Evolutionary conservation across 2,888 invertebrate species (phyloP), one percentile per base, ranked within the genome.

Genomic region (Plagiodera versicolora): DNA sequence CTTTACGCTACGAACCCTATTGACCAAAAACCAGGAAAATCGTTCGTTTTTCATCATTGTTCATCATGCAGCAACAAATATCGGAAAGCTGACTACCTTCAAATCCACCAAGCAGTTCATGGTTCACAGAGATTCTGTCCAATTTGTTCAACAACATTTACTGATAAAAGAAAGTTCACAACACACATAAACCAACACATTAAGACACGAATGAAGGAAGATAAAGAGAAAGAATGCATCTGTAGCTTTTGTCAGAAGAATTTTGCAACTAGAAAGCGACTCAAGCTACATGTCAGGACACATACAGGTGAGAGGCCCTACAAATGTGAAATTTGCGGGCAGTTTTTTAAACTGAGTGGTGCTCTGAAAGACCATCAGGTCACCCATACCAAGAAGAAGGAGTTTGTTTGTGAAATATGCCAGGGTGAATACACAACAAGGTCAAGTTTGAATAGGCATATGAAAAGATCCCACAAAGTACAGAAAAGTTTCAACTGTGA

Each of bases 381-480:
- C 10, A 56, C 55, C 1, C 55, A 56, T 32, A 56, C 55, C 1
- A 48, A 39, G 14, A 35, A 20, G 14, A 56, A 35, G 35, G 32
- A 35, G 2, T 56, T 19, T 14, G 28, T 19, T 10, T 56, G 55
- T 35, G 55, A 55, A 32, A 55, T 55, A 9, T 55, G 55, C 16
- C 18, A 47, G 10, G 55, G 55, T 1, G 19, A 14, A 16, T 56
- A 17, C n/a, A 56, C 55, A 0, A 56, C 55, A 14, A 32, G 35
- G n/a, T 56, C 55, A 4, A 56, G 55, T 30, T 48, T 56, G n/a
- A 56, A 32, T 16, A 47, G 55, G 2, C 55, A 56, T 16, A 47
- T 48, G 55, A 56, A 39, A 18, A 30, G 30, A 11, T 46, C 35
- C 1, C 55, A 56, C 11, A 35, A 56, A 9, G 19, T 14, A 14